These are phyloP conservation scores for Addax nasomaculatus DNA, from an alignment of 2,113 vertebrate genomes.

Conservation along the genomic window DNA sequence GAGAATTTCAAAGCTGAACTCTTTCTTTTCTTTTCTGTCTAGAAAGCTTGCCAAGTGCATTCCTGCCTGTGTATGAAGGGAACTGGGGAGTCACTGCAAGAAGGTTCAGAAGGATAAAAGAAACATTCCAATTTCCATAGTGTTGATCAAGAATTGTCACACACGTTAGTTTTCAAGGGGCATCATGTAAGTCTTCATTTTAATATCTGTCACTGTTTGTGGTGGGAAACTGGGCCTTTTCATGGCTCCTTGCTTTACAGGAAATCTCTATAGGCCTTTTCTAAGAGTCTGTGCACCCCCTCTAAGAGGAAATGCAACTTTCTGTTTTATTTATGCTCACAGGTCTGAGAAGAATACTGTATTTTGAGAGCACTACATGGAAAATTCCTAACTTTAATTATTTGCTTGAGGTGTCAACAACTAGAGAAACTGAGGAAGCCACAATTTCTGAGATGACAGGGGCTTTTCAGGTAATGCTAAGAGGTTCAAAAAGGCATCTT, in stretches of 20 bases:
- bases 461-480: conserved; percentile 1
- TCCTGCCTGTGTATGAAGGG: conserved; percentile 9
- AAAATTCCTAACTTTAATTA: conserved; percentile 52
- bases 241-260: neutral
- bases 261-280: neutral
- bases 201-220: conserved; percentile 6
- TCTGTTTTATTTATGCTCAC: conserved; percentile 16
- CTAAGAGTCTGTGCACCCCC: neutral
- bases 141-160: neutral
- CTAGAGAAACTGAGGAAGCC: conserved; percentile 62
- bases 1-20: conserved; percentile 7
- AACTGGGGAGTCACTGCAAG: neutral
- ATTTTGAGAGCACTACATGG: neutral
- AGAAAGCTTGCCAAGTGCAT: conserved; percentile 22
- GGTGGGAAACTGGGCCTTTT: neutral
- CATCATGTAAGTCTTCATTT: neutral
- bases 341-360: conserved; percentile 47
- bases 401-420: conserved; percentile 34
- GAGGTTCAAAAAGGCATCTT: conserved; percentile 54
- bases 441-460: conserved; percentile 30
- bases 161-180: neutral
- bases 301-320: conserved; percentile 27
- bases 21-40: neutral
- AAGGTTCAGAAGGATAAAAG: conserved; percentile 23
- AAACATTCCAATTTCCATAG: neutral